Conservation (phyloP, 2,888 invertebrate genomes). For the Volucella inanis region DNA sequence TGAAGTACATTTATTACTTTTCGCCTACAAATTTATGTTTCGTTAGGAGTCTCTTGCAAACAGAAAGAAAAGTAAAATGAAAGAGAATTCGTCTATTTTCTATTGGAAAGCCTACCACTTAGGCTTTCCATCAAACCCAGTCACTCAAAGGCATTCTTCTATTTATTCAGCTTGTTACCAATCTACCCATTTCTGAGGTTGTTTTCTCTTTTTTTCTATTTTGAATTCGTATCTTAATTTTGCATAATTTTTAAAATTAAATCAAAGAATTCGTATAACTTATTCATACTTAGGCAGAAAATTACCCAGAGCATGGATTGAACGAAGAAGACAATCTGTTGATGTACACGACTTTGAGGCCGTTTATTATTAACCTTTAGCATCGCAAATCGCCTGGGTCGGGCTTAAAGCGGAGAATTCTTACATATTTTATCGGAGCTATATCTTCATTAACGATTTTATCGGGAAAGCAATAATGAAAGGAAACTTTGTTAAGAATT, state of each 20-base stretch:
- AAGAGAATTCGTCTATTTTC: slow-evolving; percentile 20
- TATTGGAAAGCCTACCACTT: slow-evolving; percentile 22
- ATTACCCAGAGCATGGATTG: background rate
- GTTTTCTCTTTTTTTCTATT: slow-evolving; percentile 25
- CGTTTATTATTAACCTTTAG: slow-evolving; percentile 29
- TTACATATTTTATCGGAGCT: background rate
- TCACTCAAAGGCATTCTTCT: slow-evolving; percentile 22
- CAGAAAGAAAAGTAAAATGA: slow-evolving; percentile 13
- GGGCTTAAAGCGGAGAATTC: background rate
- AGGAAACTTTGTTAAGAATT: background rate
- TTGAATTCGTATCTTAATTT: slow-evolving; percentile 29
- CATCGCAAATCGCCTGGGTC: background rate
- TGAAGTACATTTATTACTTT: background rate
- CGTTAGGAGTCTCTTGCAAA: background rate
- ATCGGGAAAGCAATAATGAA: background rate
- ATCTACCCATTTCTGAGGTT: background rate
- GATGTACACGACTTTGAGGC: slow-evolving; percentile 26
- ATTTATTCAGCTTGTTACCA: background rate
- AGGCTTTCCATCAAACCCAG: slow-evolving; percentile 28
- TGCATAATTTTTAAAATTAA: slow-evolving; percentile 31
- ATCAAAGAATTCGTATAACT: slow-evolving; percentile 8
- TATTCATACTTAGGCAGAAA: background rate
- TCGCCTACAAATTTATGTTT: background rate
- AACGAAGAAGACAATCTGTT: slow-evolving; percentile 2
- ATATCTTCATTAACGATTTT: slow-evolving; percentile 11